These are phyloP conservation scores for Andrena bicolor DNA, from an alignment of 2,888 invertebrate genomes.

Conservation along the genomic window DNA sequence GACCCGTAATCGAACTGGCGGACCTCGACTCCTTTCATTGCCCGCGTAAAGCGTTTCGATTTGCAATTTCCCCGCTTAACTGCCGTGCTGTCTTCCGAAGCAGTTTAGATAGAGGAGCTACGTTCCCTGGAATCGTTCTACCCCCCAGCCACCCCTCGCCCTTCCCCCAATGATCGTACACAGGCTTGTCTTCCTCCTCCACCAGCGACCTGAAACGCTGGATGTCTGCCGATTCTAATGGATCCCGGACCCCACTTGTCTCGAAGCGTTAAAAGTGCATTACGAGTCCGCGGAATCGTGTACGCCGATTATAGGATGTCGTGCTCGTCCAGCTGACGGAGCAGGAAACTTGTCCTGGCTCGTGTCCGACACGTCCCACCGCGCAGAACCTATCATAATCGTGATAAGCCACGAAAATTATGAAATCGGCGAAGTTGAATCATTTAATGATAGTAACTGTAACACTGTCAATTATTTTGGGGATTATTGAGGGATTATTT, in stretches of 20 bases:
- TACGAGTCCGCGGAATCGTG: conserved; percentile 45
- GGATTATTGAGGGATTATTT: no score
- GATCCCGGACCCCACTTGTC: conserved; percentile 18
- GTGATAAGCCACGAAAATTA: no score
- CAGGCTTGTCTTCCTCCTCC: conserved; percentile 18
- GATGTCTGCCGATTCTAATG: conserved; percentile 57
- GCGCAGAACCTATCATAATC: no score
- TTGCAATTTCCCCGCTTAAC: conserved; percentile 80
- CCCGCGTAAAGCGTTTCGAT: conserved; percentile 81
- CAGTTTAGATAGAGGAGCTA: conserved; percentile 70
- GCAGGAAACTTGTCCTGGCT: neutral
- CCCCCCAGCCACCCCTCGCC: neutral
- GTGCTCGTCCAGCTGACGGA: conserved; percentile 32
- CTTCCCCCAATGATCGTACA: conserved; percentile 5
- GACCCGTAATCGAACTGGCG: conserved; percentile 72
- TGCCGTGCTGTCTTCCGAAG: conserved; percentile 73
- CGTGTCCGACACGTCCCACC: neutral
- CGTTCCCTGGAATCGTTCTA: conserved; percentile 55
- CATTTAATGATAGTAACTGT: no score
- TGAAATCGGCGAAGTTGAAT: no score
- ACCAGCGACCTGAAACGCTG: conserved; percentile 24
- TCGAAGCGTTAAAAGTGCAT: conserved; percentile 55
- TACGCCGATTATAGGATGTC: conserved; percentile 35
- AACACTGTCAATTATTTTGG: no score
- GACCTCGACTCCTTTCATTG: conserved; percentile 76